Conservation (phyloP, 2,888 invertebrate species). For the Pristionchus fissidentatus region DNA sequence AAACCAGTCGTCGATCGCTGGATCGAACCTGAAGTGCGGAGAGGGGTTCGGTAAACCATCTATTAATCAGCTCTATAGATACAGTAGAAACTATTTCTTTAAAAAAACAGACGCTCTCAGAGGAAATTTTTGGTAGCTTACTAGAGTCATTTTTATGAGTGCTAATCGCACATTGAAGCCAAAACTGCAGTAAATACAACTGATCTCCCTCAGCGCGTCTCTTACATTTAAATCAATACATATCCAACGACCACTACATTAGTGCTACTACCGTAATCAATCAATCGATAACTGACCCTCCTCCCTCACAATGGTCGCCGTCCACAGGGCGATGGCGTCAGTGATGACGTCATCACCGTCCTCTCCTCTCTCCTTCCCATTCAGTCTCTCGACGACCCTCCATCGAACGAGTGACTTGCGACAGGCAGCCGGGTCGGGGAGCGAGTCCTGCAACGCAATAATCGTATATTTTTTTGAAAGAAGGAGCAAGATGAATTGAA, state of each 20-base stretch:
- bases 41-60: neutral
- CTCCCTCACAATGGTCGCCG: neutral
- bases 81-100: no score
- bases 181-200: no score
- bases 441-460: neutral
- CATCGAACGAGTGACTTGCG: neutral
- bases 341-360: no score
- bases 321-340: neutral
- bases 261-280: neutral
- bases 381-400: slow-evolving; percentile 16
- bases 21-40: neutral
- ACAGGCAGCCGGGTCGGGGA: neutral
- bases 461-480: neutral
- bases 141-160: no score
- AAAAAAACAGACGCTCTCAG: no score
- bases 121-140: no score
- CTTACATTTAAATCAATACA: no score
- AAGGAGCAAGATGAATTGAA: neutral
- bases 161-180: no score
- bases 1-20: neutral
- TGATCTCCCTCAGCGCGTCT: no score
- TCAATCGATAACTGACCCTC: neutral
- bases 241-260: no score
- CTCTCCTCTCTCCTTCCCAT: neutral
- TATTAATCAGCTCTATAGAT: no score